These are phyloP conservation scores for Chydorus sphaericus DNA, from an alignment of 2,888 invertebrate species.

Conservation along the genomic window DNA sequence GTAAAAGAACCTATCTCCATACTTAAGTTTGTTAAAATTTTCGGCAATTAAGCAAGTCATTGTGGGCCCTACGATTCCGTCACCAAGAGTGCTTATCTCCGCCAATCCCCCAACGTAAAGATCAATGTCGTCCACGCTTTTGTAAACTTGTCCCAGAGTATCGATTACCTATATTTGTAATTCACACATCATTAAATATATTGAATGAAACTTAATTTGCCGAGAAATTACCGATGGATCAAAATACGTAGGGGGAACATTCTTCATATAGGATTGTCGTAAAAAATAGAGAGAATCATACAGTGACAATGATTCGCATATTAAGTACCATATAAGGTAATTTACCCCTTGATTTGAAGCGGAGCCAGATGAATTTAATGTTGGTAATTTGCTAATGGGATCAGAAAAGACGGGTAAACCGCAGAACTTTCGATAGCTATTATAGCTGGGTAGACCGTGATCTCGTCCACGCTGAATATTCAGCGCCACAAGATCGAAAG, in stretches of 20 bases:
- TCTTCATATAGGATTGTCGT: too few species aligned
- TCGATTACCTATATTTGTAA: conserved; percentile 13
- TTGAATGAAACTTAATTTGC: too few species aligned
- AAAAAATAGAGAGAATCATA: too few species aligned
- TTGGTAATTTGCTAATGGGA: background rate
- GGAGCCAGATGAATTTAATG: too few species aligned
- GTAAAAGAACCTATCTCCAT: conserved; percentile 32
- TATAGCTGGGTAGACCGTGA: conserved; percentile 22
- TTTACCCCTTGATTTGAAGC: too few species aligned
- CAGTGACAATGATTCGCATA: too few species aligned
- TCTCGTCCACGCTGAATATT: conserved; percentile 19
- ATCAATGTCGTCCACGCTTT: conserved; percentile 28
- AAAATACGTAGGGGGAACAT: too few species aligned
- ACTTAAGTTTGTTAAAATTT: conserved; percentile 28
- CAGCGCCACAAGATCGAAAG: conserved; percentile 18
- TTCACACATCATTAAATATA: too few species aligned
- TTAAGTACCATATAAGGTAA: too few species aligned
- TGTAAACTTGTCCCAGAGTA: background rate
- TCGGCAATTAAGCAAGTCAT: conserved; percentile 30
- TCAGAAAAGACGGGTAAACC: conserved; percentile 18
- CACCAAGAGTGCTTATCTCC: conserved; percentile 28
- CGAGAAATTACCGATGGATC: too few species aligned
- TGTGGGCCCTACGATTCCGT: conserved; percentile 31
- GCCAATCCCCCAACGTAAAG: conserved; percentile 29
- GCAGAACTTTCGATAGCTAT: conserved; percentile 24